A percentile compares a stretch with the other conserved stretches of the same genome.
phyloP scores from a whole-genome alignment of 2,888 invertebrate species.

The Caenorhabditis virilis region DNA sequence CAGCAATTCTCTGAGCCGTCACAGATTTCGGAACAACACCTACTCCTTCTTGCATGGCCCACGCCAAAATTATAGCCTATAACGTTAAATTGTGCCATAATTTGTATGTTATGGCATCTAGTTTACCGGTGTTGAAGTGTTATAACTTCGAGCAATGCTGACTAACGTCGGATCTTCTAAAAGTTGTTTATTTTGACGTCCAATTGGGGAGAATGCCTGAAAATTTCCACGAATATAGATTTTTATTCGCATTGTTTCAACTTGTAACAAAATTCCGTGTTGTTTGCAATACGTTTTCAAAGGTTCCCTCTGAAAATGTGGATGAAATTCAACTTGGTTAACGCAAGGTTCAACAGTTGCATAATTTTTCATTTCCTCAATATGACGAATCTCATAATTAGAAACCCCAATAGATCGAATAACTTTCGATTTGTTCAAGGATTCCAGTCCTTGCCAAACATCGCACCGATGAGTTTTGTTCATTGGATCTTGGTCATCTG shows the following conservation, averaged over 20 bases:
- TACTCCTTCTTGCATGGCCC: conserved; percentile 79
- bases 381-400: conserved; percentile 78
- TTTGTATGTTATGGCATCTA: too few species aligned
- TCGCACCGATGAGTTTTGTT: conserved; percentile 75
- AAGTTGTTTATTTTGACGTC: conserved; percentile 69
- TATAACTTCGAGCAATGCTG: conserved; percentile 74
- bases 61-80: conserved; percentile 75
- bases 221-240: conserved; percentile 5
- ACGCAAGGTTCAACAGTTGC: conserved; percentile 36
- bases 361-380: conserved; percentile 74
- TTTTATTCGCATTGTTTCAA: conserved; percentile 5
- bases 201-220: conserved; percentile 71
- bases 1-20: conserved; percentile 40
- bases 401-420: conserved; percentile 77
- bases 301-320: conserved; percentile 23
- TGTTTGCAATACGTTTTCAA: conserved; percentile 64
- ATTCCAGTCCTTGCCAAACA: conserved; percentile 78
- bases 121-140: conserved; percentile 51
- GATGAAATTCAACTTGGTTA: conserved; percentile 48
- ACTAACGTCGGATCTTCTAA: conserved; percentile 74
- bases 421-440: conserved; percentile 70
- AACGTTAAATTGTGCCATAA: too few species aligned
- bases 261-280: conserved; percentile 69
- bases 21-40: conserved; percentile 68
- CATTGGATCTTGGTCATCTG: conserved; percentile 71